A percentile compares a stretch with the other conserved stretches of the same genome.
Conservation (phyloP, 2,797 vertebrate genomes). For the Tenualosa thibaudeaui region DNA sequence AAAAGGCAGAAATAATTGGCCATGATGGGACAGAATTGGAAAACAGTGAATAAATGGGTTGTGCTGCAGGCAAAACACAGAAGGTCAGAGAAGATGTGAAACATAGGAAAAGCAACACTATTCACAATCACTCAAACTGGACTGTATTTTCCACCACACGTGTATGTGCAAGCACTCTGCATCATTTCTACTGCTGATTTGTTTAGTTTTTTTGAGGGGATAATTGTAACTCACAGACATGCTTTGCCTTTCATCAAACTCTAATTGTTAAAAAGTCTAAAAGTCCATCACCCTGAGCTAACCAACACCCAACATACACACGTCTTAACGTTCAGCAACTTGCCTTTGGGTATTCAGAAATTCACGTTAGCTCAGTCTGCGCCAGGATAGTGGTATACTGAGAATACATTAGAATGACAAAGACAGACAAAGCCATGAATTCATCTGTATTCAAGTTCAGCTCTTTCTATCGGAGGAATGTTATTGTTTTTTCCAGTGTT, state of each 20-base stretch:
- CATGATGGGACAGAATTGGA: background rate
- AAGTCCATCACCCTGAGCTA: slow-evolving; percentile 9
- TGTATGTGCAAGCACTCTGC: background rate
- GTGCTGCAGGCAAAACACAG: slow-evolving; percentile 8
- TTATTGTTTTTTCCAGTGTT: background rate
- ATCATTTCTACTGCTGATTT: background rate
- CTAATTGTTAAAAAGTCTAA: background rate
- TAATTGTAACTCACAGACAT: slow-evolving; percentile 20
- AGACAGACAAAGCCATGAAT: background rate
- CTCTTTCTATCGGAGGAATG: background rate
- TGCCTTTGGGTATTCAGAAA: background rate
- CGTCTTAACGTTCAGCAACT: background rate
- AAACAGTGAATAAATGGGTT: slow-evolving; percentile 4
- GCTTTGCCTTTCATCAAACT: background rate
- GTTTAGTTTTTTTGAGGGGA: background rate
- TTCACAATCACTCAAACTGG: background rate
- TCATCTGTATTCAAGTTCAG: background rate
- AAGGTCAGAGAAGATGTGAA: background rate
- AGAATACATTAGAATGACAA: background rate
- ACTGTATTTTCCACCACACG: background rate
- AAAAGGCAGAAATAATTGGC: slow-evolving; percentile 22
- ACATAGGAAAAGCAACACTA: background rate
- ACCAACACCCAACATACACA: background rate
- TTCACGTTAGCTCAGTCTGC: background rate
- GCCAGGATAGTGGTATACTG: background rate